Percentiles rank a stretch among this genome's conserved stretches.
phyloP scores from a whole-genome alignment of 2,888 invertebrate genomes.

The Acronicta alni region DNA sequence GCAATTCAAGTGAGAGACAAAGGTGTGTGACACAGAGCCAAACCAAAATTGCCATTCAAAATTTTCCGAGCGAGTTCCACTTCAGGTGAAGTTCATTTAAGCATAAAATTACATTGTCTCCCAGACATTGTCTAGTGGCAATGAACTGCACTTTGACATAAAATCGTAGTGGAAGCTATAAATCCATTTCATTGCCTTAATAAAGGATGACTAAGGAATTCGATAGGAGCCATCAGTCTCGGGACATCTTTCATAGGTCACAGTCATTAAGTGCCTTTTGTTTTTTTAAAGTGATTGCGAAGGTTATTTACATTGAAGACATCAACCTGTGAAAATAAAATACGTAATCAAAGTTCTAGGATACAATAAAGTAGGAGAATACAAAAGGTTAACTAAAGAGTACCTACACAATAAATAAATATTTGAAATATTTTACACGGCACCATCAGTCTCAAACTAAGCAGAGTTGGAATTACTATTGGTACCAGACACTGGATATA shows the following conservation, averaged over 20 bases:
- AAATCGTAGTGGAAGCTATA: conserved; percentile 86
- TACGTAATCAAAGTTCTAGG: conserved; percentile 13
- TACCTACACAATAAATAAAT: no score
- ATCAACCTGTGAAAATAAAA: conserved; percentile 10
- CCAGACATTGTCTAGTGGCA: conserved; percentile 86
- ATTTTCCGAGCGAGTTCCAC: conserved; percentile 86
- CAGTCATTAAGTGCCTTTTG: conserved; percentile 73
- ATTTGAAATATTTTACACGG: no score
- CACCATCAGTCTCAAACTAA: no score
- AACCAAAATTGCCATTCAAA: conserved; percentile 85
- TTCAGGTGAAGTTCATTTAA: conserved; percentile 85
- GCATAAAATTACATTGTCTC: conserved; percentile 89
- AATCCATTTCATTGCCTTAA: conserved; percentile 88
- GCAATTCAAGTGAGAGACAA: conserved; percentile 83
- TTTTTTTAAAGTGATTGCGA: conserved; percentile 48
- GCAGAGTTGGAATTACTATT: no score
- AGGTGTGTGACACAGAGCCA: conserved; percentile 76
- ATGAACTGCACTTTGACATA: conserved; percentile 89
- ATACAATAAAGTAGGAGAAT: not conserved
- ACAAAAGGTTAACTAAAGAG: not conserved
- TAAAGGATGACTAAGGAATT: conserved; percentile 85
- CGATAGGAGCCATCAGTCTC: conserved; percentile 82
- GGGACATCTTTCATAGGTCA: conserved; percentile 75
- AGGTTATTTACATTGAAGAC: conserved; percentile 31
- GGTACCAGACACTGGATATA: no score